phyloP scores from a whole-genome alignment of 2,888 invertebrate genomes.

The Pandemis corylana region DNA sequence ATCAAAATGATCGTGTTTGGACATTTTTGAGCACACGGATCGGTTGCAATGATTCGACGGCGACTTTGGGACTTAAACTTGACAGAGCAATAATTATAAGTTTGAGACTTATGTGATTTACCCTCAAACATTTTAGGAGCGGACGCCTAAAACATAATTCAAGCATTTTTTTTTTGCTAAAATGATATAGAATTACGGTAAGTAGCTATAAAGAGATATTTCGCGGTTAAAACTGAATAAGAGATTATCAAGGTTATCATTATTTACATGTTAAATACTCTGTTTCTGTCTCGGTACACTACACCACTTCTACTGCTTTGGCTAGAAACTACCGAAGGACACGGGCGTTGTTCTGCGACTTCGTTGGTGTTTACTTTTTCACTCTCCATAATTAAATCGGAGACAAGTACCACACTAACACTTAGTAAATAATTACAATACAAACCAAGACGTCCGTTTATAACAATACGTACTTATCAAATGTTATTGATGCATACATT shows the following conservation, averaged over 20 bases:
- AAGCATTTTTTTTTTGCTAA: too few species aligned
- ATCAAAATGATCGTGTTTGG: too few species aligned
- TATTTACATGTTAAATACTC: constrained; percentile 30
- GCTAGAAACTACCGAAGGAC: constrained; percentile 20
- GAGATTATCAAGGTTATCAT: not conserved
- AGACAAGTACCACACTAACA: not conserved
- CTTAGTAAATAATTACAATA: constrained; percentile 11
- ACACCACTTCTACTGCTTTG: constrained; percentile 31
- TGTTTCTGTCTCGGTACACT: constrained; percentile 22
- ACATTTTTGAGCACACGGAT: too few species aligned
- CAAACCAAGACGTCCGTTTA: constrained; percentile 27
- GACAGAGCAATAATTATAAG: too few species aligned
- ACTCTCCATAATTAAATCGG: constrained; percentile 15
- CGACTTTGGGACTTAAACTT: too few species aligned
- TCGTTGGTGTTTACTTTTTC: constrained; percentile 16
- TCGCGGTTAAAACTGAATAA: not conserved
- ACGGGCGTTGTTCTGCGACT: not conserved
- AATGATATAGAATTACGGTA: too few species aligned
- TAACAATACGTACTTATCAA: constrained; percentile 13
- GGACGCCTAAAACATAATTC: too few species aligned
- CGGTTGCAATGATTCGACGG: too few species aligned
- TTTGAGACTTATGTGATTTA: too few species aligned
- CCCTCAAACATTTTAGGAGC: too few species aligned
- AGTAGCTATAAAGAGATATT: too few species aligned
- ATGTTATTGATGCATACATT: constrained; percentile 28